Evolutionary conservation across 2,797 vertebrate genomes (phyloP).

Genomic region (Dromococcyx pavoninus): DNA sequence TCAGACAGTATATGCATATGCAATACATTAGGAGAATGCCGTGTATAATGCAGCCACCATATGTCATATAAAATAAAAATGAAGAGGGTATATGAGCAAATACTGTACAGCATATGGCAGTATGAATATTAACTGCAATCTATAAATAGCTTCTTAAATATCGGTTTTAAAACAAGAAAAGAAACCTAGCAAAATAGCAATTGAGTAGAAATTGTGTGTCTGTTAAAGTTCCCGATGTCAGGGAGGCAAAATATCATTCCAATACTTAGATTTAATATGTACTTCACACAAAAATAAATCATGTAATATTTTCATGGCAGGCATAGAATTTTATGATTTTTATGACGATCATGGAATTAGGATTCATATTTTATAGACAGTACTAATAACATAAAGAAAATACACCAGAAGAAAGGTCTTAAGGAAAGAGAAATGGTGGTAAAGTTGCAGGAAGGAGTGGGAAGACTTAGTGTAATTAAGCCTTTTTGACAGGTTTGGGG

Average conservation of each 20-base stretch:
- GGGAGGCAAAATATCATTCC: slow-evolving; percentile 65
- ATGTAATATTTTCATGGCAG: slow-evolving; percentile 77
- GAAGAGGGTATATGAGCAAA: slow-evolving; percentile 55
- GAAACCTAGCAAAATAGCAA: slow-evolving; percentile 58
- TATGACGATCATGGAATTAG: slow-evolving; percentile 77
- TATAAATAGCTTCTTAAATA: slow-evolving; percentile 61
- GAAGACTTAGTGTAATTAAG: slow-evolving; percentile 30
- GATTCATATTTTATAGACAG: slow-evolving; percentile 79
- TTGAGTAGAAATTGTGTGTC: slow-evolving; percentile 46
- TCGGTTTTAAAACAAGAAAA: slow-evolving; percentile 60
- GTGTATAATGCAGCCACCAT: slow-evolving; percentile 46
- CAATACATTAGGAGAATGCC: slow-evolving; percentile 17
- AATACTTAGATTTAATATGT: slow-evolving; percentile 62
- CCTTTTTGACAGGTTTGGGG: background rate
- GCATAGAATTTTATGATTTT: slow-evolving; percentile 81
- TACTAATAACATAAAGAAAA: slow-evolving; percentile 73
- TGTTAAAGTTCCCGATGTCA: slow-evolving; percentile 69
- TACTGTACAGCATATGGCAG: slow-evolving; percentile 54
- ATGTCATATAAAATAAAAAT: slow-evolving; percentile 68
- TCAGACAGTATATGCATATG: slow-evolving; percentile 3
- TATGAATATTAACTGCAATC: slow-evolving; percentile 63
- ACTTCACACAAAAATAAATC: slow-evolving; percentile 77
- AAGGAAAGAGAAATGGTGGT: background rate
- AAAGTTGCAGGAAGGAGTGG: slow-evolving; percentile 6
- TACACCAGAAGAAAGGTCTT: slow-evolving; percentile 46